Percentiles rank a stretch among this genome's conserved stretches.
Evolutionary conservation across 2,113 vertebrate genomes (phyloP).

Genomic region (Gambusia affinis): DNA sequence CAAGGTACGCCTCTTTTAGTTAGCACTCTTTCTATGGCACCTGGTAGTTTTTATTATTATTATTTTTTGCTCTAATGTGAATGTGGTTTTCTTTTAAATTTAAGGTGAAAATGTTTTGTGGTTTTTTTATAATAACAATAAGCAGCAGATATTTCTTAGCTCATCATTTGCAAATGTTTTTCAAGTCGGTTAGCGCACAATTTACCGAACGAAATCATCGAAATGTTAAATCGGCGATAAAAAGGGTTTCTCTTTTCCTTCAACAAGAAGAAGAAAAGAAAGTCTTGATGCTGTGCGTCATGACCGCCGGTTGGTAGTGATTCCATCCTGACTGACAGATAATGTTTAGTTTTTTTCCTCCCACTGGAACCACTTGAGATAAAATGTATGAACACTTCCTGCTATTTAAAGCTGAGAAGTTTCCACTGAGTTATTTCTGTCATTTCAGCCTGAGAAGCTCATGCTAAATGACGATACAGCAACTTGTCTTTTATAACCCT

Average conservation of each 20-base stretch:
- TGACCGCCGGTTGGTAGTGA: not conserved
- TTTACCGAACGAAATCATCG: not conserved
- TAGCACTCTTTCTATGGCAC: not conserved
- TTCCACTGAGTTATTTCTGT: slow-evolving; percentile 17
- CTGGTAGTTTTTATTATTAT: not conserved
- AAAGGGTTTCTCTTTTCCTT: not conserved
- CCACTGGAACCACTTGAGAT: slow-evolving; percentile 4
- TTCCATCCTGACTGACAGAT: slow-evolving; percentile 18
- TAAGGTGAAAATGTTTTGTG: not conserved
- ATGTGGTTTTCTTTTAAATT: not conserved
- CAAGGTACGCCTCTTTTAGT: slow-evolving; percentile 83
- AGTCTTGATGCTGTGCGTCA: not conserved
- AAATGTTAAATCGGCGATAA: not conserved
- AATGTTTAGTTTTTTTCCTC: slow-evolving; percentile 5
- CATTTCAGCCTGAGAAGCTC: not conserved
- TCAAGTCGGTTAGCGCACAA: not conserved
- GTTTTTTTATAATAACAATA: not conserved
- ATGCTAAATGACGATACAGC: not conserved
- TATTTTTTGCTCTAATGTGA: not conserved
- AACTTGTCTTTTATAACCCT: not conserved
- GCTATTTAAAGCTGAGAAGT: slow-evolving; percentile 27
- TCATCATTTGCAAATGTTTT: not conserved
- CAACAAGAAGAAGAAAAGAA: too few relatives aligned
- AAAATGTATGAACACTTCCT: slow-evolving; percentile 8
- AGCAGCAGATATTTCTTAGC: not conserved